Evolutionary conservation across 2,888 invertebrate species (phyloP).

Genomic region (Molorchus minor): DNA sequence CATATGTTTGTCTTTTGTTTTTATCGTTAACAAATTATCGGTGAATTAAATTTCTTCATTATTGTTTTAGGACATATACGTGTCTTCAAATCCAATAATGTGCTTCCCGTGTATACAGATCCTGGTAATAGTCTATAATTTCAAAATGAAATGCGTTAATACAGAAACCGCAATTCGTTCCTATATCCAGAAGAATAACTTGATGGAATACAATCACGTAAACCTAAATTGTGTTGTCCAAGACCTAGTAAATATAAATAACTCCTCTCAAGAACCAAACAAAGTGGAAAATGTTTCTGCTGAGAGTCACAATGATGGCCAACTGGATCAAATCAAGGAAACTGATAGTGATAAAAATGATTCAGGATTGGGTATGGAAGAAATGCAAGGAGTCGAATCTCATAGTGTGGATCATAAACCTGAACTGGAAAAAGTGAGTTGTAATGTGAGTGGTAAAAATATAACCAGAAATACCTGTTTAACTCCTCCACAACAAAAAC

Average conservation of each 20-base stretch:
- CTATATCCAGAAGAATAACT: constrained; percentile 46
- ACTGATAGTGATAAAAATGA: too few relatives aligned
- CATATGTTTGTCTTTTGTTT: too few relatives aligned
- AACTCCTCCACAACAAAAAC: too few relatives aligned
- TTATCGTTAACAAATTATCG: too few relatives aligned
- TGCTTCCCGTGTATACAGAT: constrained; percentile 47
- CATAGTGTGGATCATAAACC: too few relatives aligned
- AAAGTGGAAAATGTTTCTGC: background rate
- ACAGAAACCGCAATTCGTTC: constrained; percentile 48
- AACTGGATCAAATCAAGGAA: background rate
- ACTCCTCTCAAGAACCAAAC: constrained; percentile 11
- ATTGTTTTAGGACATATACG: constrained; percentile 49
- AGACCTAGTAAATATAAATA: constrained; percentile 35
- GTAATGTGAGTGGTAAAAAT: too few relatives aligned
- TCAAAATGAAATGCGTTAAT: constrained; percentile 50
- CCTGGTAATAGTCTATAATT: constrained; percentile 49
- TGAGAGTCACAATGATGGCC: background rate
- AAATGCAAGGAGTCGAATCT: too few relatives aligned
- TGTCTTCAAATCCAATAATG: constrained; percentile 48
- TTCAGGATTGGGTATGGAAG: too few relatives aligned
- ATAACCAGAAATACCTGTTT: too few relatives aligned
- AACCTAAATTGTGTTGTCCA: constrained; percentile 46
- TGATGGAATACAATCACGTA: constrained; percentile 44
- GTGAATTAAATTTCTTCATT: too few relatives aligned
- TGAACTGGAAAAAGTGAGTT: too few relatives aligned